These are phyloP conservation scores for Phoxinus dragarum DNA, from an alignment of 2,797 vertebrate species.

Conservation along the genomic window DNA sequence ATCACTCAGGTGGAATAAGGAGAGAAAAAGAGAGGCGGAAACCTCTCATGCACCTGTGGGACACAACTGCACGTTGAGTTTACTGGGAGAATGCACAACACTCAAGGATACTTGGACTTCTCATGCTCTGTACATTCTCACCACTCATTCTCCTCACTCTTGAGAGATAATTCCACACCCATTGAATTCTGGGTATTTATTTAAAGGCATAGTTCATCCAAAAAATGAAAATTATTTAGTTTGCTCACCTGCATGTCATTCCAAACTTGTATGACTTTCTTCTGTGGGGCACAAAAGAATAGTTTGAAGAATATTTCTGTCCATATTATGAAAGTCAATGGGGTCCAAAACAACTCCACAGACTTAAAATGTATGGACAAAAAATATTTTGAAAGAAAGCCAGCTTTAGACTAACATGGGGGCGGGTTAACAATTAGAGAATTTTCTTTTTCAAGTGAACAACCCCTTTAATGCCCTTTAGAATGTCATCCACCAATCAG, in stretches of 20 bases:
- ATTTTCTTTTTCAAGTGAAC: not conserved
- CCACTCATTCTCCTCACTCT: slow-evolving; percentile 4
- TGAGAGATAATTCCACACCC: slow-evolving; percentile 2
- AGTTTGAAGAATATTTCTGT: not conserved
- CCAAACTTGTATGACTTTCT: not conserved
- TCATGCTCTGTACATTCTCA: slow-evolving; percentile 33
- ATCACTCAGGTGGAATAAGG: slow-evolving; percentile 59
- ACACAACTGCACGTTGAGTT: slow-evolving; percentile 26
- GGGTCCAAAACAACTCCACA: not conserved
- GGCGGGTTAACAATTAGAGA: not conserved
- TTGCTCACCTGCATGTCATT: not conserved
- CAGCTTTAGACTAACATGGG: not conserved
- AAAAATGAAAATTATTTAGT: not conserved
- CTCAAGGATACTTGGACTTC: slow-evolving; percentile 8
- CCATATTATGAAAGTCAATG: not conserved
- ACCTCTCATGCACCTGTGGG: slow-evolving; percentile 34
- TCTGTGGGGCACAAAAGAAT: not conserved
- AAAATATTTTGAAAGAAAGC: not conserved
- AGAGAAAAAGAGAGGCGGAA: slow-evolving; percentile 34
- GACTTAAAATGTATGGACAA: not conserved
- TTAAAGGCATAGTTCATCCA: not conserved
- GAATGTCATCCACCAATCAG: slow-evolving; percentile 14
- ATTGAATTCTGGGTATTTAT: not conserved
- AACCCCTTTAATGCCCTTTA: slow-evolving; percentile 12
- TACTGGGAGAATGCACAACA: slow-evolving; percentile 17